A percentile compares a stretch with the other conserved stretches of the same genome.
Conservation (phyloP, 2,888 invertebrate species). For the Dendrolimus pini region DNA sequence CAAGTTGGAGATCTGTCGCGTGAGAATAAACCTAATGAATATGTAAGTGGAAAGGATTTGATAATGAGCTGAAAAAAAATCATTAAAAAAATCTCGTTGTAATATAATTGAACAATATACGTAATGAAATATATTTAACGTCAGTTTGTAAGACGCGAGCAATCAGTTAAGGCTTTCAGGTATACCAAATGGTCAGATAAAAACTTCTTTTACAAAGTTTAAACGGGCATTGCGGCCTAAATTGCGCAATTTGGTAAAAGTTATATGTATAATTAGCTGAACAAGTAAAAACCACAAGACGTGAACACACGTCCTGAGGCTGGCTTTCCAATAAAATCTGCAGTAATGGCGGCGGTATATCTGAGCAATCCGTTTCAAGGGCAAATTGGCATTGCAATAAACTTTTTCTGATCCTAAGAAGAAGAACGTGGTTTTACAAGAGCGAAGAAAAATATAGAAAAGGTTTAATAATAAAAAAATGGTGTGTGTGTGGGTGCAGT, state of each 20-base stretch:
- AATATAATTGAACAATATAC: no score
- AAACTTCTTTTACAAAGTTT: slow-evolving; percentile 30
- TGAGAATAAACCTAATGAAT: slow-evolving; percentile 53
- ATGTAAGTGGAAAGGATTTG: no score
- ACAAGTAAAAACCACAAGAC: slow-evolving; percentile 43
- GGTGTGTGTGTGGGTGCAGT: no score
- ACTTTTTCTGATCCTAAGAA: slow-evolving; percentile 19
- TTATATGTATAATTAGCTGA: slow-evolving; percentile 49
- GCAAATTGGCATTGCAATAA: slow-evolving; percentile 28
- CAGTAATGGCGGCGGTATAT: slow-evolving; percentile 37
- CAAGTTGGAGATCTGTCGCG: slow-evolving; percentile 45
- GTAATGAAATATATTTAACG: no score
- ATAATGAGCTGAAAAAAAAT: no score
- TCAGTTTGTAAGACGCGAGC: no score
- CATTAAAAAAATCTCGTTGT: no score
- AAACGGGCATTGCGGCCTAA: slow-evolving; percentile 29
- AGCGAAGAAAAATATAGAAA: background rate
- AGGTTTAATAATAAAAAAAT: background rate
- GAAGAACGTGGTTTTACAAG: background rate
- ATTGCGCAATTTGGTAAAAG: slow-evolving; percentile 56
- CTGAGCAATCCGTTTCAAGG: slow-evolving; percentile 26
- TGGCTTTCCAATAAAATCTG: slow-evolving; percentile 35
- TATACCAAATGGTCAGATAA: slow-evolving; percentile 10
- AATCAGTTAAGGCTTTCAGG: slow-evolving; percentile 5
- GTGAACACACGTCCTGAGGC: slow-evolving; percentile 33